Percentiles rank a stretch among this genome's conserved stretches.
Evolutionary conservation across 2,797 vertebrate species (phyloP).

Genomic region (Scomberomorus guttatus): DNA sequence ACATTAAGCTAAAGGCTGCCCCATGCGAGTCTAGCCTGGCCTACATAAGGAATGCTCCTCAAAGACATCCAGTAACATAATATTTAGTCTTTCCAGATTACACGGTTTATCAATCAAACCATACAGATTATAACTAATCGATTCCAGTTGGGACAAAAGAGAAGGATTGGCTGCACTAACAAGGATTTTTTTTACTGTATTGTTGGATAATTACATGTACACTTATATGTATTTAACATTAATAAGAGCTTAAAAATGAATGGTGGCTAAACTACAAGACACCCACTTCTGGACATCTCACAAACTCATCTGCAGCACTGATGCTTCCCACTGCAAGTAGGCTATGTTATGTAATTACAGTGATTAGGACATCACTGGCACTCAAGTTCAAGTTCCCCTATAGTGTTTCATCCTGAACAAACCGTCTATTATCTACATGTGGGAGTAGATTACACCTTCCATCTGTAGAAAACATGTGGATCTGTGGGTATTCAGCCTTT

Average conservation of each 20-base stretch:
- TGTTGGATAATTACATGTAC: not conserved
- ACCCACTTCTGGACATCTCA: constrained; percentile 16
- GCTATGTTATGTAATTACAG: constrained; percentile 76
- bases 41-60: constrained; percentile 9
- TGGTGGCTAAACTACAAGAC: constrained; percentile 9
- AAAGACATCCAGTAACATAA: not conserved
- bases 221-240: not conserved
- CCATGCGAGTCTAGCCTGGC: constrained; percentile 1
- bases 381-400: constrained; percentile 22
- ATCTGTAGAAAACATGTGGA: constrained; percentile 21
- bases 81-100: not conserved
- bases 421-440: constrained; percentile 59
- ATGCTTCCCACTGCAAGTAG: constrained; percentile 34
- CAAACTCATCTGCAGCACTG: constrained; percentile 51
- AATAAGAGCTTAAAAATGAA: not conserved
- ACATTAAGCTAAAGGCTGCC: constrained; percentile 29
- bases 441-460: constrained; percentile 52
- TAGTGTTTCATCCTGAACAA: constrained; percentile 32
- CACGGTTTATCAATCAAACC: not conserved
- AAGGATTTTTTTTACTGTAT: not conserved
- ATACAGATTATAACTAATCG: not conserved
- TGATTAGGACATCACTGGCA: constrained; percentile 73
- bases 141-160: not conserved
- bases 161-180: not conserved
- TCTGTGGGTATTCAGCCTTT: constrained; percentile 26